phyloP scores from a whole-genome alignment of 2,797 vertebrate species.

The Carapus acus region DNA sequence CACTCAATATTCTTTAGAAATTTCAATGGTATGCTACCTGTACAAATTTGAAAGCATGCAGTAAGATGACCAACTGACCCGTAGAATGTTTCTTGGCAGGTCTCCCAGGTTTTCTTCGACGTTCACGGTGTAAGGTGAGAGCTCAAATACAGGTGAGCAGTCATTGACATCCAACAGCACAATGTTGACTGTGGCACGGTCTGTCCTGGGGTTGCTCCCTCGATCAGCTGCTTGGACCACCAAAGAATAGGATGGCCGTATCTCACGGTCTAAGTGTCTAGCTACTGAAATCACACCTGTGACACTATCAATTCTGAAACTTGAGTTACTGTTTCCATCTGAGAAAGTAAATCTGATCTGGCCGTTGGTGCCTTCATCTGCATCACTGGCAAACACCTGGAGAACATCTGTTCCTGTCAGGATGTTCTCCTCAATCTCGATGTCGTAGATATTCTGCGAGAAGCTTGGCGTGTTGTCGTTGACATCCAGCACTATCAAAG shows the following conservation, averaged over 20 bases:
- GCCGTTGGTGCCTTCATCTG: conserved; percentile 88
- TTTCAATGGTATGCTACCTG: conserved; percentile 1
- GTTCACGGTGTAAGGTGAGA: conserved; percentile 85
- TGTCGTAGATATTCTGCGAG: conserved; percentile 81
- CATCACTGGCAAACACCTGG: conserved; percentile 82
- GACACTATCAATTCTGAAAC: conserved; percentile 90
- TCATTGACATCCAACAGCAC: conserved; percentile 88
- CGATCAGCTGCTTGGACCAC: conserved; percentile 85
- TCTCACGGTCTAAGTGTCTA: conserved; percentile 87
- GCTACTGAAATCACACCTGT: conserved; percentile 88
- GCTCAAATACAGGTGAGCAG: conserved; percentile 84
- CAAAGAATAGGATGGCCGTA: conserved; percentile 72
- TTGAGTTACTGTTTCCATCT: conserved; percentile 70
- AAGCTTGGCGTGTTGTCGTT: conserved; percentile 93
- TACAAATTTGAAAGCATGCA: conserved; percentile 6
- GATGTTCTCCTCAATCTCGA: conserved; percentile 84
- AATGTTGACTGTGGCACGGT: conserved; percentile 79
- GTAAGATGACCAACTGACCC: conserved; percentile 72
- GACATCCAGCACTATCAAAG: conserved; percentile 84
- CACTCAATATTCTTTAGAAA: too few relatives aligned
- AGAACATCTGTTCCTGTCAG: conserved; percentile 85
- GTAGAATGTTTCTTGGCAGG: conserved; percentile 82
- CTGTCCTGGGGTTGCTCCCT: conserved; percentile 83
- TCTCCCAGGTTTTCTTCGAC: conserved; percentile 82
- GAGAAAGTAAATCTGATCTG: conserved; percentile 87